Evolutionary conservation across 2,797 vertebrate species (phyloP).

Genomic region (Acipenser oxyrinchus): DNA sequence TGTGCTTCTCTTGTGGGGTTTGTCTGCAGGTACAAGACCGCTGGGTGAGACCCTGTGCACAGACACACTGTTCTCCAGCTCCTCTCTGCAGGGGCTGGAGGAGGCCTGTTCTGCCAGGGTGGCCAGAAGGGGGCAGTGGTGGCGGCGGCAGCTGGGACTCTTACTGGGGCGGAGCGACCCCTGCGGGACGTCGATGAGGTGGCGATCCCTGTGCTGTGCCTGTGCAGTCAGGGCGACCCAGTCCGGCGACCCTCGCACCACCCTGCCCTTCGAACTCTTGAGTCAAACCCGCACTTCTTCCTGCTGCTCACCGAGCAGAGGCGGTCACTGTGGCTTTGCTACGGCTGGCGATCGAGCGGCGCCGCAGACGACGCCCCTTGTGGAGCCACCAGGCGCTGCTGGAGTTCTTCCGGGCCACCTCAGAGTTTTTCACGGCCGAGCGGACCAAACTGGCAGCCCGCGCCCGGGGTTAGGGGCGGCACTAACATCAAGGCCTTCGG

Average conservation of each 20-base stretch:
- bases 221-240: conserved; percentile 67
- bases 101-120: conserved; percentile 62
- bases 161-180: conserved; percentile 69
- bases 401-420: conserved; percentile 69
- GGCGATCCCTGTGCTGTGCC: conserved; percentile 65
- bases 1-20: conserved; percentile 7
- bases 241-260: conserved; percentile 53
- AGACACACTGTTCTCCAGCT: conserved; percentile 59
- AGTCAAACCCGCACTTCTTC: conserved; percentile 75
- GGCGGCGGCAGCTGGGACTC: conserved; percentile 49
- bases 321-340: conserved; percentile 72
- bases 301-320: conserved; percentile 58
- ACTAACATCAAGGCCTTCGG: conserved; percentile 45
- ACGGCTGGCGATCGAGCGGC: conserved; percentile 28
- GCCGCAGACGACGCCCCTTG: conserved; percentile 18
- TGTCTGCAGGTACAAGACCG: conserved; percentile 57
- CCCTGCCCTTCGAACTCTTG: conserved; percentile 70
- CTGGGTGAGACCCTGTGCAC: conserved; percentile 54
- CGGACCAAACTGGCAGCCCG: conserved; percentile 50
- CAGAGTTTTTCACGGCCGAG: conserved; percentile 67
- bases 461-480: conserved; percentile 47
- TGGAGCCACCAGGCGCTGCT: conserved; percentile 69
- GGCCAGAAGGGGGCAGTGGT: conserved; percentile 19
- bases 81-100: conserved; percentile 58
- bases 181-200: conserved; percentile 71